These are phyloP conservation scores for Malthinus seriepunctatus DNA, from an alignment of 2,888 invertebrate genomes.

Conservation along the genomic window DNA sequence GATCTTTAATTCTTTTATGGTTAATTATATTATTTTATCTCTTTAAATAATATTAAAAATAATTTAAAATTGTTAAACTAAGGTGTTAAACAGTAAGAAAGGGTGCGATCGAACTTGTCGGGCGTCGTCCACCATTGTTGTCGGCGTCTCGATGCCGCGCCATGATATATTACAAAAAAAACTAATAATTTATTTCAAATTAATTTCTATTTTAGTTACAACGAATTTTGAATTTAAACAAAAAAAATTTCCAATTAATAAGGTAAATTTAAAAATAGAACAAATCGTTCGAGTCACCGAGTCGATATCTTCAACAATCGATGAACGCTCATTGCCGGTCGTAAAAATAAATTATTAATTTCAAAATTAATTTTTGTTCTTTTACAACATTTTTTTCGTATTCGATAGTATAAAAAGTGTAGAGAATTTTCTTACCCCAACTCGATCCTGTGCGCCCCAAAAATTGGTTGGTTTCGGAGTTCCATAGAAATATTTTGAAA, in stretches of 20 bases:
- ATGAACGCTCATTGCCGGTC: background rate
- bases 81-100: background rate
- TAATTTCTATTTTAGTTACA: background rate
- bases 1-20: too few species aligned
- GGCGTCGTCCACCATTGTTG: slow-evolving; percentile 44
- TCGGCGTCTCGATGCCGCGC: slow-evolving; percentile 36
- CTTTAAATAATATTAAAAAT: too few species aligned
- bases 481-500: slow-evolving; percentile 85
- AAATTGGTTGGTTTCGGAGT: slow-evolving; percentile 89
- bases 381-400: too few species aligned
- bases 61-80: too few species aligned
- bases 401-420: too few species aligned
- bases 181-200: background rate
- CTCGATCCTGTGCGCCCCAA: slow-evolving; percentile 89
- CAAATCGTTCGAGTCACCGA: background rate
- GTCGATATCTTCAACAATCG: background rate
- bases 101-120: slow-evolving; percentile 32
- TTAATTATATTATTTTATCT: too few species aligned
- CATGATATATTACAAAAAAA: slow-evolving; percentile 21
- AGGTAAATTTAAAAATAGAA: background rate
- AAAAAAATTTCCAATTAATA: background rate
- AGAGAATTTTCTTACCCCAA: slow-evolving; percentile 77
- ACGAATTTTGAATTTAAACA: background rate
- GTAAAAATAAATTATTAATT: too few species aligned
- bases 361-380: too few species aligned